A percentile compares a stretch with the other conserved stretches of the same genome.
Conservation (phyloP, 2,888 invertebrate species). For the Drosophila multiciliata region DNA sequence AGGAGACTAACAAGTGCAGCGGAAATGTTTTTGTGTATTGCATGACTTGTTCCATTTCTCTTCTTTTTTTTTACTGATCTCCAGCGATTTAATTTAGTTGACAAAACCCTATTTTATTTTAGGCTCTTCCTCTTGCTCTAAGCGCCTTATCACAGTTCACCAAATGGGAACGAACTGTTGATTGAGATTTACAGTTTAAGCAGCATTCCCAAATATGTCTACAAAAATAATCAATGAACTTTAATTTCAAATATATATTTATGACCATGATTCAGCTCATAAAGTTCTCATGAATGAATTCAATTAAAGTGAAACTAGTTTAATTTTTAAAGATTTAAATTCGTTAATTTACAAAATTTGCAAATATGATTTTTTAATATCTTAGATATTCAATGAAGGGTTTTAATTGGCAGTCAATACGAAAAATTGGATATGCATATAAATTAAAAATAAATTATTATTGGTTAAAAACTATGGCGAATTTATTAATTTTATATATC, state of each 20-base stretch:
- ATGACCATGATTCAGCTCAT: background rate
- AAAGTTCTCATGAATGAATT: background rate
- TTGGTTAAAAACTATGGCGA: background rate
- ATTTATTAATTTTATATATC: rapidly evolving
- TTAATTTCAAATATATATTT: conserved; percentile 1
- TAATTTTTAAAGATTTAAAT: background rate
- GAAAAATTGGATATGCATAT: too few relatives aligned
- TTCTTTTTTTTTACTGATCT: conserved; percentile 6
- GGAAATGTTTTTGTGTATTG: conserved; percentile 34
- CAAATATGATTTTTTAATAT: background rate
- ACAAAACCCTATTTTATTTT: background rate
- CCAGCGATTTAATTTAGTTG: conserved; percentile 37
- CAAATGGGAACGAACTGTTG: conserved; percentile 70
- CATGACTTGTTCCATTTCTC: conserved; percentile 63
- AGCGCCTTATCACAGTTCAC: conserved; percentile 49
- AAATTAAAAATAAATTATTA: background rate
- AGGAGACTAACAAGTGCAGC: background rate
- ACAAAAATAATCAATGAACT: conserved; percentile 43
- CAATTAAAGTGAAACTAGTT: background rate
- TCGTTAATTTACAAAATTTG: background rate
- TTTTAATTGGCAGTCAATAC: too few relatives aligned
- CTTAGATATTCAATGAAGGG: background rate
- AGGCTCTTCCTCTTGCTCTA: conserved; percentile 14
- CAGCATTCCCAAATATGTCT: conserved; percentile 27
- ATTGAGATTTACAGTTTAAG: conserved; percentile 58